A percentile compares a stretch with the other conserved stretches of the same genome.
Evolutionary conservation across 2,797 vertebrate genomes (phyloP).

Genomic region (Tenualosa thibaudeaui): DNA sequence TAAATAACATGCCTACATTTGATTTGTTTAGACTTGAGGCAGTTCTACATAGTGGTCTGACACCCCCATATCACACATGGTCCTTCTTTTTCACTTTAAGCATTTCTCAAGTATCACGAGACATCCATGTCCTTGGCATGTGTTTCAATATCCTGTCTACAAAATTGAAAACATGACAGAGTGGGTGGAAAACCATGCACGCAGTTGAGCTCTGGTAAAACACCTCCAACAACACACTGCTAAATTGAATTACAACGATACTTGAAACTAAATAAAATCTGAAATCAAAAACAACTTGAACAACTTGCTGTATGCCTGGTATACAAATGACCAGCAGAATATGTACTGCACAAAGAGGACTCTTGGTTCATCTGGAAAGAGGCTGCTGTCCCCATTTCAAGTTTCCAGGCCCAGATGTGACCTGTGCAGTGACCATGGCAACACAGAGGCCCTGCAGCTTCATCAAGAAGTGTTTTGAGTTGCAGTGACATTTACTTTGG

Average conservation of each 20-base stretch:
- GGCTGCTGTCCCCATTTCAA: background rate
- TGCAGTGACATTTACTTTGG: constrained; percentile 50
- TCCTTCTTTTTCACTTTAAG: background rate
- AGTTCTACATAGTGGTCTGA: background rate
- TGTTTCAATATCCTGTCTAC: background rate
- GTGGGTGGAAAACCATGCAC: background rate
- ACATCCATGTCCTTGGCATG: background rate
- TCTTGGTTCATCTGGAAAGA: background rate
- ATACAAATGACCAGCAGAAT: background rate
- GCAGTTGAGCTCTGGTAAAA: background rate
- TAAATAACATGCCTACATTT: background rate
- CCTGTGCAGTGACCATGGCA: constrained; percentile 20
- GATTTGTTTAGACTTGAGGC: background rate
- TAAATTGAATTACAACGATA: background rate
- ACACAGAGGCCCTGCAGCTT: constrained; percentile 26
- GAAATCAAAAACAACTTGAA: background rate
- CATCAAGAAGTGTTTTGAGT: constrained; percentile 42
- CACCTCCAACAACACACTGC: background rate
- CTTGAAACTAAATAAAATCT: background rate
- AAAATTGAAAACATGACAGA: background rate
- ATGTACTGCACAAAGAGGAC: background rate
- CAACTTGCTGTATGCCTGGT: background rate
- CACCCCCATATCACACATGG: background rate
- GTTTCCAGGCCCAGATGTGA: background rate
- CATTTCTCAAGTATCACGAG: background rate